A percentile compares a stretch with the other conserved stretches of the same genome.
Conservation (phyloP, 2,888 invertebrate species). For the Drosophila monieri region DNA sequence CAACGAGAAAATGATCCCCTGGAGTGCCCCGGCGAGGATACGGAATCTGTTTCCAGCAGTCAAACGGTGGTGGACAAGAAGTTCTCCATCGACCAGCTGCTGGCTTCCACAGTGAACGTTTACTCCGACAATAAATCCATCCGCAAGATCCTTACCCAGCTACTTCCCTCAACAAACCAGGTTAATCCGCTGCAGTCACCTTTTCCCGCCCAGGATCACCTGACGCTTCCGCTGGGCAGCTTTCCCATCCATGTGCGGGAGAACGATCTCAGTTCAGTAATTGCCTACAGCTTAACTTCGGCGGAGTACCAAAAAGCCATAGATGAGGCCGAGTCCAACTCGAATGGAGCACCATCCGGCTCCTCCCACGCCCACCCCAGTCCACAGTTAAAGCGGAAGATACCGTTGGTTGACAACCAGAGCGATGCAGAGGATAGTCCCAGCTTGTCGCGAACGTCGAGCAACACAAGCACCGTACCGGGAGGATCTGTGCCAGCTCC, state of each 20-base stretch:
- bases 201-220: conserved; percentile 88
- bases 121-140: conserved; percentile 86
- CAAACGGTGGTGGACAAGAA: conserved; percentile 56
- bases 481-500: conserved; percentile 27
- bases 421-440: conserved; percentile 75
- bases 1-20: conserved; percentile 7
- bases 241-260: conserved; percentile 91
- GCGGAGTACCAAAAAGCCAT: conserved; percentile 88
- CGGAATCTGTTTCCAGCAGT: conserved; percentile 26
- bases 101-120: conserved; percentile 51
- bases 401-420: not conserved
- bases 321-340: conserved; percentile 82
- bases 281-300: conserved; percentile 92
- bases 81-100: conserved; percentile 61
- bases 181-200: conserved; percentile 85
- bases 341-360: conserved; percentile 32
- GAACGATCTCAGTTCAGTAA: conserved; percentile 92
- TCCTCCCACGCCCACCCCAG: conserved; percentile 59
- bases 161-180: conserved; percentile 86
- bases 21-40: conserved; percentile 53
- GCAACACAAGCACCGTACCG: conserved; percentile 30
- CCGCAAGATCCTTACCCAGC: conserved; percentile 88
- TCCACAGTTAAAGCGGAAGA: conserved; percentile 81
- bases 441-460: conserved; percentile 33
- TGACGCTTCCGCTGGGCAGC: conserved; percentile 86